Base-by-base conservation (phyloP, 1,140 invertebrate species). In the Penaeus vannamei region DNA sequence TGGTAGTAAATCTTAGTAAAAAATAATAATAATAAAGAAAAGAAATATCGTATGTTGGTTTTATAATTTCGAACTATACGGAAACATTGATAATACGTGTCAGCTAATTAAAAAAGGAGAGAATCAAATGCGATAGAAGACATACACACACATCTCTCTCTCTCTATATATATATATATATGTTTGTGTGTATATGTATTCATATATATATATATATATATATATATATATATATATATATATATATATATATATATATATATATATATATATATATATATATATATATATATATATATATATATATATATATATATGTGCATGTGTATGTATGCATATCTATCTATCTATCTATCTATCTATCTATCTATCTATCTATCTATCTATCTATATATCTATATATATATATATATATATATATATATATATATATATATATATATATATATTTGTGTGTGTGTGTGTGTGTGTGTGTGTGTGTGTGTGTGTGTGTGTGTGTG, bases 151-250 rank as follows among this genome's bases (percentile, higher is more conserved):
- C 19, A 69, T 69, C 5, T 69, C 5, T 19, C 5, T 69, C 5
- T 69, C 5, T 69, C 5, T 69, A 69, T 69, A 69, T 32, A 69
- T 32, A 69, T 69, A 19, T 19, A 69, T 69, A 69, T 69, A 19
- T 69, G 19, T 69, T 7, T 19, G 19, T 12, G 19, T 69, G 19
- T 8, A 69, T 69, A 69, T 69, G 19, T 69, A 69, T 69, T 8
- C 19, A 69, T 69, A 32, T 32, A 69, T 69, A 69, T 32, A 32
- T 32, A 69, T 69, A 69, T 69, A 69, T 69, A 69, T 7, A 69
- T 69, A 69, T 32, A 69, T 69, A 69, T 69, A 69, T 69, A 69
- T 69, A 19, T 69, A 69, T 32, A 69, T 22, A 69, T 22, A 69
- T 22, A 69, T 22, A 69, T 22, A 69, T 22, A 69, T 22, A 69